Evolutionary conservation across 2,797 vertebrate species (phyloP).

Genomic region (Morelia viridis): DNA sequence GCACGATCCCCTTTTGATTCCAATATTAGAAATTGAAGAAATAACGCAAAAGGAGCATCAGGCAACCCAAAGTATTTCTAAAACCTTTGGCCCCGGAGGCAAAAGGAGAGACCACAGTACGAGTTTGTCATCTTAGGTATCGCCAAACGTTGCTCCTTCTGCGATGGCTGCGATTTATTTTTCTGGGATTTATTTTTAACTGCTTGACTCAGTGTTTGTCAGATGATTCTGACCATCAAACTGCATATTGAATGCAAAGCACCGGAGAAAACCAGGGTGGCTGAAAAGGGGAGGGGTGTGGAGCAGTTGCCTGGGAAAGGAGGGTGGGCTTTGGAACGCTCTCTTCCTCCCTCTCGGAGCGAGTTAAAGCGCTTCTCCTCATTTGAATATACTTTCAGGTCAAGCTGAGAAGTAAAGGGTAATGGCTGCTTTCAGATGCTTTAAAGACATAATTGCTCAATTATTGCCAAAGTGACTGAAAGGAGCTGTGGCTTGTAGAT

Average conservation of each 20-base stretch:
- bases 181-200: slow-evolving; percentile 82
- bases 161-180: slow-evolving; percentile 76
- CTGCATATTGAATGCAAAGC: slow-evolving; percentile 57
- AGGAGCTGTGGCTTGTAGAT: slow-evolving; percentile 14
- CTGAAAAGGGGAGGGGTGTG: slow-evolving; percentile 34
- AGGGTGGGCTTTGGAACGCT: slow-evolving; percentile 66
- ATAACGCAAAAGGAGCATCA: slow-evolving; percentile 40
- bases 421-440: slow-evolving; percentile 55
- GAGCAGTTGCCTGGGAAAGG: slow-evolving; percentile 61
- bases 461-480: slow-evolving; percentile 15
- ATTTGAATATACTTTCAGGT: slow-evolving; percentile 46
- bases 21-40: slow-evolving; percentile 8
- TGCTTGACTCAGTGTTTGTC: slow-evolving; percentile 76
- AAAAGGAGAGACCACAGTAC: slow-evolving; percentile 39
- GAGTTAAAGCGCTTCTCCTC: slow-evolving; percentile 38
- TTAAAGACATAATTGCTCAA: slow-evolving; percentile 19
- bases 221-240: slow-evolving; percentile 73
- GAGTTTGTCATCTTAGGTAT: slow-evolving; percentile 63
- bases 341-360: slow-evolving; percentile 50
- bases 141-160: slow-evolving; percentile 67
- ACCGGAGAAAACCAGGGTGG: slow-evolving; percentile 54
- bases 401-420: slow-evolving; percentile 39
- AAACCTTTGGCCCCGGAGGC: slow-evolving; percentile 38
- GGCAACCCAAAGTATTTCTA: slow-evolving; percentile 49
- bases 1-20: slow-evolving; percentile 3